Evolutionary conservation across 2,888 invertebrate genomes (phyloP), one percentile per base, ranked within the genome.

Genomic region (Oscheius sp.): DNA sequence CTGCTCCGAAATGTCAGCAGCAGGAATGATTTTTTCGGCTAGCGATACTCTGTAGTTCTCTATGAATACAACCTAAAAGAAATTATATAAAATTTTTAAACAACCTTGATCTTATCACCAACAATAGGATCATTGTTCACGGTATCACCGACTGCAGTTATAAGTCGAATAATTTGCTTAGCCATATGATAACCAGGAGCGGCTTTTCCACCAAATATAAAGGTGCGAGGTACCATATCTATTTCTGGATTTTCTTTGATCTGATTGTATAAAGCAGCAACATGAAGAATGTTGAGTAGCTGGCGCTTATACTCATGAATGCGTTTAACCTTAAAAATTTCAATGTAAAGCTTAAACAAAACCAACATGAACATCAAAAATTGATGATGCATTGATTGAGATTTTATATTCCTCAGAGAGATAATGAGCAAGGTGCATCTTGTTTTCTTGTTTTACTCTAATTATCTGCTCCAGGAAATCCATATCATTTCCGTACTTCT

Each of bases 221-320:
- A 91, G 0, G 98, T 99, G 72, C 98, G 90, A 1, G 98, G 93
- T 0, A 94, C 93, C 86, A 95, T 90, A 59, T 90, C 90, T 36
- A 90, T 92, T 32, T 90, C 90, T 4, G 98, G 97, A 88, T 97
- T 92, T 80, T 91, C 92, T 90, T 97, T 98, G 87, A 99, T 95
- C 77, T 97, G 91, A 88, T 99, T 99, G 90, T 97, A 99, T 86
- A 97, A 85, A 5, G 86, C 83, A 71, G 89, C 88, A 26, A 98
- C 93, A 88, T 99, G 96, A 81, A 99, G 89, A 83, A 94, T 93
- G 89, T 97, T 99, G 82, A 99, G 88, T 78, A 99, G 89, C 88
- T 99, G 98, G 2, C 98, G 91, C 88, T 99, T 99, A 90, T 99
- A 99, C 88, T 99, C 98, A 88, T 99, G 98, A 84, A 99, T 97